These are phyloP conservation scores for Parauchenoglanis punctatus DNA, from an alignment of 2,797 vertebrate genomes.

Conservation along the genomic window DNA sequence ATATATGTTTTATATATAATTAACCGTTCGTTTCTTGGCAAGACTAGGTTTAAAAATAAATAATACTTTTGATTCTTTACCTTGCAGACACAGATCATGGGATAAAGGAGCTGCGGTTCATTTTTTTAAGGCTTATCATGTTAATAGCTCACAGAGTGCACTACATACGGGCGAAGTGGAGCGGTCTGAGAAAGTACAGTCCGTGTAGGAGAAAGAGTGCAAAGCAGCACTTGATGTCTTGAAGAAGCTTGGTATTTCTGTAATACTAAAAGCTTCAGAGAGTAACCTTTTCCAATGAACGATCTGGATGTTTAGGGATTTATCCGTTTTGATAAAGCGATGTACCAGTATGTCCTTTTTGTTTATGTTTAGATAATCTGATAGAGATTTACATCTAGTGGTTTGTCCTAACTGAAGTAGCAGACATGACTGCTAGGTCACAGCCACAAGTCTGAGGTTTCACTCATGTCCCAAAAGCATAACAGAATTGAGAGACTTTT, in stretches of 20 bases:
- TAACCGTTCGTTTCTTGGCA: neutral
- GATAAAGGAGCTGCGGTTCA: slow-evolving; percentile 68
- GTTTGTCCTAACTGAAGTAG: slow-evolving; percentile 66
- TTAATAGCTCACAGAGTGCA: slow-evolving; percentile 79
- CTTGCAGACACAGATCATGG: slow-evolving; percentile 69
- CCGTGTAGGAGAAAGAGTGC: neutral
- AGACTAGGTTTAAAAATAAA: slow-evolving; percentile 21
- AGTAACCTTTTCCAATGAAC: neutral
- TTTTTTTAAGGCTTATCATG: slow-evolving; percentile 78
- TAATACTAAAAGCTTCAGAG: neutral
- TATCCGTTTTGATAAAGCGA: slow-evolving; percentile 10
- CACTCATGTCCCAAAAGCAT: neutral
- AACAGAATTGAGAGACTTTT: neutral
- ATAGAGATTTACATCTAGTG: slow-evolving; percentile 62
- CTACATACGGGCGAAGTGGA: slow-evolving; percentile 54
- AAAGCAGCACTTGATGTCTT: slow-evolving; percentile 11
- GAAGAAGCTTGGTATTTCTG: slow-evolving; percentile 14
- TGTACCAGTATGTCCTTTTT: slow-evolving; percentile 14
- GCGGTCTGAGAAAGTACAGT: slow-evolving; percentile 21
- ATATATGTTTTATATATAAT: neutral
- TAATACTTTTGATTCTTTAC: slow-evolving; percentile 58
- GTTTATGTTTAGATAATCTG: slow-evolving; percentile 29
- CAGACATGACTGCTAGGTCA: slow-evolving; percentile 7
- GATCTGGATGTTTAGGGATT: neutral
- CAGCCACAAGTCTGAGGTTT: slow-evolving; percentile 23